Conservation (phyloP, 1,140 invertebrate species). For the Brachionus sp. region DNA sequence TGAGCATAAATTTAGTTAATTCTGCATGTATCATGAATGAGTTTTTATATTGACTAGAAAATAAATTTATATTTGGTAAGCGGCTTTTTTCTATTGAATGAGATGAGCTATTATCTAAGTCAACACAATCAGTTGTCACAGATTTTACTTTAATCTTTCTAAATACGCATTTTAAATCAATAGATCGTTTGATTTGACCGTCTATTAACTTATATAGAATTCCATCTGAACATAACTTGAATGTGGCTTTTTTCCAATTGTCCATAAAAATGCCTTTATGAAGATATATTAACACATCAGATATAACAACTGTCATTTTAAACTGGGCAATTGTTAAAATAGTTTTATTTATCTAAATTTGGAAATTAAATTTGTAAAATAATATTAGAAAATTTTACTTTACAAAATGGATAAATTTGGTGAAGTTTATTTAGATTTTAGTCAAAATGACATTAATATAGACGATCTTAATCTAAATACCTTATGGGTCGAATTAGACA, state of each 20-base stretch:
- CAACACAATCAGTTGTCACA: background rate
- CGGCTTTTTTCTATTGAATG: background rate
- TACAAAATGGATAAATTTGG: slow-evolving; percentile 42
- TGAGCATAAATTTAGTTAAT: background rate
- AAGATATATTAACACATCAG: background rate
- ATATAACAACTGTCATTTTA: background rate
- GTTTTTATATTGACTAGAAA: background rate
- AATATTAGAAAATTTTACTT: background rate
- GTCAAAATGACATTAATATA: slow-evolving; percentile 29
- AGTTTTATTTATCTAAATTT: background rate
- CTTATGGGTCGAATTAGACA: slow-evolving; percentile 44
- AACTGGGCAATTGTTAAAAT: background rate
- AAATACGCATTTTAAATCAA: background rate
- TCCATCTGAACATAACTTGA: slow-evolving; percentile 11
- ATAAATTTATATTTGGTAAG: background rate
- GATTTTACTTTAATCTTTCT: background rate
- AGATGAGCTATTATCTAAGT: background rate
- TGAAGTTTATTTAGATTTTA: slow-evolving; percentile 43
- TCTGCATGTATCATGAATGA: background rate
- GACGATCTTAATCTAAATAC: slow-evolving; percentile 34
- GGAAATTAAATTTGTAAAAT: background rate
- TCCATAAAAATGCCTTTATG: slow-evolving; percentile 9
- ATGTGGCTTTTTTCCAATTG: slow-evolving; percentile 16
- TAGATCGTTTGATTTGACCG: background rate
- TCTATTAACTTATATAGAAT: background rate